phyloP scores from a whole-genome alignment of 2,888 invertebrate genomes.

The Antheraea yamamai region DNA sequence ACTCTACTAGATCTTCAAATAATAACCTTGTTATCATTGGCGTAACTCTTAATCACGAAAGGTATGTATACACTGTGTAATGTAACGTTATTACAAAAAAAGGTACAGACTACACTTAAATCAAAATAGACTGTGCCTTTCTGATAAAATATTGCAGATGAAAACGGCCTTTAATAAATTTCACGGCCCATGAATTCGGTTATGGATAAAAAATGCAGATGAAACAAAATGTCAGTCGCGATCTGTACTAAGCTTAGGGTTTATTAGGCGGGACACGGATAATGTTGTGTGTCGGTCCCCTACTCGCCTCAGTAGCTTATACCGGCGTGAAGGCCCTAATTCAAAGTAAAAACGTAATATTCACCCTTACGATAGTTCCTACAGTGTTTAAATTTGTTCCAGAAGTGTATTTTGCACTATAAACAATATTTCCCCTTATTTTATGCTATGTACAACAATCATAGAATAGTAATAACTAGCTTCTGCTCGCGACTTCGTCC shows the following conservation, averaged over 20 bases:
- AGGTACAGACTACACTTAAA: constrained; percentile 34
- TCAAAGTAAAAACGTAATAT: not conserved
- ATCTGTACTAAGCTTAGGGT: constrained; percentile 57
- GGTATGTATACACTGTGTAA: not conserved
- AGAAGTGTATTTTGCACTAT: not conserved
- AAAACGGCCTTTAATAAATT: constrained; percentile 71
- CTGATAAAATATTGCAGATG: constrained; percentile 74
- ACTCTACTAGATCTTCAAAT: not conserved
- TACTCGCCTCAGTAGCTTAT: constrained; percentile 50
- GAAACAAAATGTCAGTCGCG: constrained; percentile 70
- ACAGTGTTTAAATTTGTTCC: constrained; percentile 22
- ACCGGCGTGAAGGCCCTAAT: constrained; percentile 30
- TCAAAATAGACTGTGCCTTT: constrained; percentile 71
- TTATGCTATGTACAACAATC: not conserved
- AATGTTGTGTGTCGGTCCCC: constrained; percentile 59
- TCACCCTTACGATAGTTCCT: constrained; percentile 23
- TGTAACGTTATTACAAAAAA: not conserved
- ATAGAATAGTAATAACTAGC: not conserved
- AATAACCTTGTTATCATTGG: not conserved
- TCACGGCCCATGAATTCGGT: constrained; percentile 65
- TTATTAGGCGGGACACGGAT: constrained; percentile 49
- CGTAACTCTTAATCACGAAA: not conserved
- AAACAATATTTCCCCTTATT: not conserved
- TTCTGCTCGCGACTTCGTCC: no score
- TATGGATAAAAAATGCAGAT: constrained; percentile 75